phyloP scores from a whole-genome alignment of 1,140 invertebrate species.

The Platorchestia sp. region DNA sequence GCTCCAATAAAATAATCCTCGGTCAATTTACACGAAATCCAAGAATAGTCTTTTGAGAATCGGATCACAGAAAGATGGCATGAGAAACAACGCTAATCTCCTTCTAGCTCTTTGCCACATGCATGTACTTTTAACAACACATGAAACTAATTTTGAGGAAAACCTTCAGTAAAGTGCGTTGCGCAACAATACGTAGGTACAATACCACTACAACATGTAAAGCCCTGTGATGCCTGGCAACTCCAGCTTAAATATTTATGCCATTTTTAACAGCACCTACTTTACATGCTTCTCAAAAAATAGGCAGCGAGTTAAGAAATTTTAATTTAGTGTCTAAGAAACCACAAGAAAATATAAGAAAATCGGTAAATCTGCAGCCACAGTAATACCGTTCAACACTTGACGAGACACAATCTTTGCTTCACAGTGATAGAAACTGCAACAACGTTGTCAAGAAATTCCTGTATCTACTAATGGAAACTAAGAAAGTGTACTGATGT shows the following conservation, averaged over 20 bases:
- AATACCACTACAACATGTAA: background rate
- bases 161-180: no score
- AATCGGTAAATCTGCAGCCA: background rate
- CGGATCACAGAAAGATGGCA: background rate
- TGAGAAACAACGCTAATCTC: background rate
- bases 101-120: background rate
- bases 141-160: no score
- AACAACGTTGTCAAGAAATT: no score
- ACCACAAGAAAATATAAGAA: background rate
- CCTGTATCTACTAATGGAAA: no score
- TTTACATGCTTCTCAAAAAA: background rate
- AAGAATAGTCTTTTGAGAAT: background rate
- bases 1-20: background rate
- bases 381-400: background rate
- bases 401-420: background rate
- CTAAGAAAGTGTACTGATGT: no score
- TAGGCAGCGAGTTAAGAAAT: background rate
- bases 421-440: no score
- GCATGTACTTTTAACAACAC: background rate
- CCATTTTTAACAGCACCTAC: background rate
- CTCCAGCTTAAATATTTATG: background rate
- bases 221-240: background rate
- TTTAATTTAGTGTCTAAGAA: background rate
- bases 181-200: background rate
- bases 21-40: background rate